Evolutionary conservation across 1,140 invertebrate genomes (phyloP).

Genomic region (Apis cerana): DNA sequence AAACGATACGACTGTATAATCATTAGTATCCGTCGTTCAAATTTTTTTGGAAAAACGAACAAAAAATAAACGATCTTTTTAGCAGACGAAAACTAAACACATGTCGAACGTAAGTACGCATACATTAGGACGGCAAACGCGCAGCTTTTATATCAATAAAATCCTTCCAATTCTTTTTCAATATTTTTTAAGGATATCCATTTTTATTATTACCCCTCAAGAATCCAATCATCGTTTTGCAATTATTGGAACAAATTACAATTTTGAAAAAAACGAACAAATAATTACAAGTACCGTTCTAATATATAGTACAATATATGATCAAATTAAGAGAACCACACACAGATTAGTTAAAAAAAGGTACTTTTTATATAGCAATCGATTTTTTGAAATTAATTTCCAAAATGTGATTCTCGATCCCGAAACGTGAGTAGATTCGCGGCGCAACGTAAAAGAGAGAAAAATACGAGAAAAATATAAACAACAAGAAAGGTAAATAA

Average conservation of each 20-base stretch:
- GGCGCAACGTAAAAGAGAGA: constrained; percentile 20
- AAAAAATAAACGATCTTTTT: constrained; percentile 42
- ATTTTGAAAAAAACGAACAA: background rate
- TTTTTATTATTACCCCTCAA: background rate
- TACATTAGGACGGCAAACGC: background rate
- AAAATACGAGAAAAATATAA: constrained; percentile 14
- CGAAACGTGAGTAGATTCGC: background rate
- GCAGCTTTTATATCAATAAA: no score
- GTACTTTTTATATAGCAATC: background rate
- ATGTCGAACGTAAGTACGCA: no score
- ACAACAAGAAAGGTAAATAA: constrained; percentile 25
- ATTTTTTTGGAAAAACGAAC: constrained; percentile 33
- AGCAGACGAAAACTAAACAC: constrained; percentile 18
- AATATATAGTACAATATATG: background rate
- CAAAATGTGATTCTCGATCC: background rate
- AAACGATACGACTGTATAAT: constrained; percentile 80
- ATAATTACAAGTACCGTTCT: background rate
- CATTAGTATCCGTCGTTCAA: constrained; percentile 71
- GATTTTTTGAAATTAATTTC: background rate
- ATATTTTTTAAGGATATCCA: background rate
- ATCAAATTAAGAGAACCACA: background rate
- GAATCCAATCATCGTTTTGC: background rate
- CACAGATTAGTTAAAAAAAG: background rate
- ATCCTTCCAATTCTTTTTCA: background rate
- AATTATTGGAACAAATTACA: background rate